Conservation (phyloP, 2,888 invertebrate species). For the Chrysotoxum bicinctum region DNA sequence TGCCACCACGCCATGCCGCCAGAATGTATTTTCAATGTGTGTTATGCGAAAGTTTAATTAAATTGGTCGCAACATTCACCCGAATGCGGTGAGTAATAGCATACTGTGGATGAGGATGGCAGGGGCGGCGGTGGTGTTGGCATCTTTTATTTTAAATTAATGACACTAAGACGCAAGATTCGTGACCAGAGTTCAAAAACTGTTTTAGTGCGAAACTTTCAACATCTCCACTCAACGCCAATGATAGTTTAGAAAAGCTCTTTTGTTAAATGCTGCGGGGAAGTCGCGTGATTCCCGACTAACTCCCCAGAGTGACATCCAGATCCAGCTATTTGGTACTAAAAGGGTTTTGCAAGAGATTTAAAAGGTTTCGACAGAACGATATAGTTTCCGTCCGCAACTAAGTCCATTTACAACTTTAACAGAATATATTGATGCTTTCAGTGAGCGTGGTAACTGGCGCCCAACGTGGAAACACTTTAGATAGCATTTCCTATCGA, state of each 20-base stretch:
- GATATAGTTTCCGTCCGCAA: conserved; percentile 48
- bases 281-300: not conserved
- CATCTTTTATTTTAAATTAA: conserved; percentile 67
- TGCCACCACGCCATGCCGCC: not conserved
- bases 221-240: conserved; percentile 14
- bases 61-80: conserved; percentile 58
- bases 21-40: conserved; percentile 54
- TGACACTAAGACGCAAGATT: conserved; percentile 58
- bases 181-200: conserved; percentile 65
- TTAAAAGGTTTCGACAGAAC: conserved; percentile 41
- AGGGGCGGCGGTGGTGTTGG: conserved; percentile 19
- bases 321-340: conserved; percentile 29
- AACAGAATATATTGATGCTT: conserved; percentile 62
- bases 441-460: not conserved
- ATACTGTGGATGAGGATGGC: conserved; percentile 15
- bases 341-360: not conserved
- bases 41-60: conserved; percentile 63
- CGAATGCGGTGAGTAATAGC: conserved; percentile 45
- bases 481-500: conserved; percentile 24
- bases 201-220: conserved; percentile 29
- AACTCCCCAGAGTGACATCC: conserved; percentile 24
- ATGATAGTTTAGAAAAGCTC: conserved; percentile 40
- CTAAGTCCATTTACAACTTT: conserved; percentile 65
- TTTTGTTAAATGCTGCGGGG: conserved; percentile 17
- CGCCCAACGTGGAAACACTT: not conserved